These are phyloP conservation scores for Dicycla oo DNA, from an alignment of 2,888 invertebrate species.

Conservation along the genomic window DNA sequence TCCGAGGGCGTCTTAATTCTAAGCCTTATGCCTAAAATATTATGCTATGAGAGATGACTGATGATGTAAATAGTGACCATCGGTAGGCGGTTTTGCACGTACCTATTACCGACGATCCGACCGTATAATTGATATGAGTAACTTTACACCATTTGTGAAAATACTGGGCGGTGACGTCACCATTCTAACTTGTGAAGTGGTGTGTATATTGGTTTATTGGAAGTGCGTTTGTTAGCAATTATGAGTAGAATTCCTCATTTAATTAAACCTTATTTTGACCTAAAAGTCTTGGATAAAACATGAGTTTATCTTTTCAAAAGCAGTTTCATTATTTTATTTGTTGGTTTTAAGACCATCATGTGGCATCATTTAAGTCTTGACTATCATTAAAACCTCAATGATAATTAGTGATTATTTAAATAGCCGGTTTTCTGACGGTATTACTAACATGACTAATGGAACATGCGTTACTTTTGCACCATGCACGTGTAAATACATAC, in stretches of 20 bases:
- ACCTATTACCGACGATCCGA: constrained; percentile 60
- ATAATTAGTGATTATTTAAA: background rate
- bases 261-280: background rate
- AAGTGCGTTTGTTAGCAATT: background rate
- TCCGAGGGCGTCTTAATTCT: too few species aligned
- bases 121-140: constrained; percentile 46
- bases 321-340: background rate
- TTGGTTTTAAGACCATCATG: background rate
- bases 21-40: too few species aligned
- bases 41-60: too few species aligned
- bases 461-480: background rate
- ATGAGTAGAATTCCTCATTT: too few species aligned
- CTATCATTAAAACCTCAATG: background rate
- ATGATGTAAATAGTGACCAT: constrained; percentile 59
- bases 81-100: constrained; percentile 66
- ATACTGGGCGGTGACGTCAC: constrained; percentile 32
- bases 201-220: background rate
- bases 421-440: constrained; percentile 23
- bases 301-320: background rate
- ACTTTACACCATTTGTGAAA: constrained; percentile 25
- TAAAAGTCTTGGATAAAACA: background rate
- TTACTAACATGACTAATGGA: constrained; percentile 17
- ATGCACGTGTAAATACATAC: background rate
- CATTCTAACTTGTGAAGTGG: background rate
- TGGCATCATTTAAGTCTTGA: background rate